Percentiles rank a stretch among this genome's conserved stretches.
phyloP scores from a whole-genome alignment of 2,888 invertebrate species.

The Homarus gammarus region DNA sequence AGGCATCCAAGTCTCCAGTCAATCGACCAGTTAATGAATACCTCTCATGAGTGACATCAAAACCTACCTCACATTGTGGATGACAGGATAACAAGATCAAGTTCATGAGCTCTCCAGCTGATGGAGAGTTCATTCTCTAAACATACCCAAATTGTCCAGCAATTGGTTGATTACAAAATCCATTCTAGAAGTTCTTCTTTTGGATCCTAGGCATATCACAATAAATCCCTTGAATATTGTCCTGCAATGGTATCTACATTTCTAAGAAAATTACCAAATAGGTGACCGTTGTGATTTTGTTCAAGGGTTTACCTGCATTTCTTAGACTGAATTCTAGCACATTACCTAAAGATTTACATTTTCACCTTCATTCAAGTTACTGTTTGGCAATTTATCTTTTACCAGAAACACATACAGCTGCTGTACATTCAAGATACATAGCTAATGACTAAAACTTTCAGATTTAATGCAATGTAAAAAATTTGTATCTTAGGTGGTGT shows the following conservation, averaged over 20 bases:
- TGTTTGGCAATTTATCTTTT: neutral
- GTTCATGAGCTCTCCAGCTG: neutral
- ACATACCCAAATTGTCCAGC: conserved; percentile 54
- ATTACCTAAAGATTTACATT: conserved; percentile 53
- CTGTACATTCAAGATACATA: neutral
- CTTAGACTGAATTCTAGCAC: conserved; percentile 49
- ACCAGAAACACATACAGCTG: neutral
- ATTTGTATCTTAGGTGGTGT: conserved; percentile 37
- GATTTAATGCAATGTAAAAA: conserved; percentile 32
- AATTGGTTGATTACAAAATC: conserved; percentile 60
- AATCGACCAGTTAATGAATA: neutral
- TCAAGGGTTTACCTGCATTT: conserved; percentile 40
- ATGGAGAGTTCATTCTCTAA: conserved; percentile 24
- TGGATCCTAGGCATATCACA: conserved; percentile 63
- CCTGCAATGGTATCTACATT: conserved; percentile 53
- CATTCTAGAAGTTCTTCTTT: conserved; percentile 53
- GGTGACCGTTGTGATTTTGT: conserved; percentile 28
- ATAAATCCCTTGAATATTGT: conserved; percentile 62
- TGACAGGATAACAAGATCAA: neutral
- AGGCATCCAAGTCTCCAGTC: neutral
- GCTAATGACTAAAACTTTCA: conserved; percentile 21
- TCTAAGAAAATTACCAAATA: conserved; percentile 55
- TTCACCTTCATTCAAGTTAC: conserved; percentile 20
- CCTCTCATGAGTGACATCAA: neutral
- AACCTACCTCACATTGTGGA: neutral